Evolutionary conservation across 2,113 vertebrate genomes (phyloP).

Genomic region (Gallinago undulata): DNA sequence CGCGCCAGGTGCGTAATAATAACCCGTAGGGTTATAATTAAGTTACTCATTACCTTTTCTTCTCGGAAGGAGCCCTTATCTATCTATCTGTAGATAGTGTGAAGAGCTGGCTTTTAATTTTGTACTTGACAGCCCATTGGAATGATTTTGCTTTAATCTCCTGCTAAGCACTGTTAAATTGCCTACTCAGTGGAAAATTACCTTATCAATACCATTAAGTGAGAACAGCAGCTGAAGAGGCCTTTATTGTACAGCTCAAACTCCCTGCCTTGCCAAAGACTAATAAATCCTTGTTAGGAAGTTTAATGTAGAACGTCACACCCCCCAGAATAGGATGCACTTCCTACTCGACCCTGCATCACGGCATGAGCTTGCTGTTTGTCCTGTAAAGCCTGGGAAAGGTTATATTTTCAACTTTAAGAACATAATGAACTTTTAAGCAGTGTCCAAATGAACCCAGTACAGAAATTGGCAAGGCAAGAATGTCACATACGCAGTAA

Average conservation of each 20-base stretch:
- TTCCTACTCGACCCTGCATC: not conserved
- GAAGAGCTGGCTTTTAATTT: slow-evolving; percentile 45
- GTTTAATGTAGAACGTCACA: not conserved
- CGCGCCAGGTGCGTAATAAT: not conserved
- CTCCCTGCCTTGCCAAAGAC: not conserved
- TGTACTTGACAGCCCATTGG: slow-evolving; percentile 32
- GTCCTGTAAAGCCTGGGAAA: not conserved
- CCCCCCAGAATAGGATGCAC: not conserved
- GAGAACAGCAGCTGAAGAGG: not conserved
- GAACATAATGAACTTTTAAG: not conserved
- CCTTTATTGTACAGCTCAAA: not conserved
- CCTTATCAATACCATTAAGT: slow-evolving; percentile 38
- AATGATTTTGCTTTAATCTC: slow-evolving; percentile 50
- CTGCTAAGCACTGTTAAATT: slow-evolving; percentile 31
- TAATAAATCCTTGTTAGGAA: not conserved
- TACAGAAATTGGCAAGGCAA: not conserved
- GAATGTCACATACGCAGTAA: not conserved
- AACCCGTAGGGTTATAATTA: not conserved
- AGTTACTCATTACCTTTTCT: slow-evolving; percentile 18
- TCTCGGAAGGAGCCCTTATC: not conserved
- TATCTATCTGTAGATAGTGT: not conserved
- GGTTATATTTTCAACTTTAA: not conserved
- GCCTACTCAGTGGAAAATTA: slow-evolving; percentile 56
- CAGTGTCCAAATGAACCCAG: not conserved
- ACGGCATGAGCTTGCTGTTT: not conserved